A percentile compares a stretch with the other conserved stretches of the same genome.
Conservation (phyloP, 1,140 invertebrate species). For the Musca domestica region DNA sequence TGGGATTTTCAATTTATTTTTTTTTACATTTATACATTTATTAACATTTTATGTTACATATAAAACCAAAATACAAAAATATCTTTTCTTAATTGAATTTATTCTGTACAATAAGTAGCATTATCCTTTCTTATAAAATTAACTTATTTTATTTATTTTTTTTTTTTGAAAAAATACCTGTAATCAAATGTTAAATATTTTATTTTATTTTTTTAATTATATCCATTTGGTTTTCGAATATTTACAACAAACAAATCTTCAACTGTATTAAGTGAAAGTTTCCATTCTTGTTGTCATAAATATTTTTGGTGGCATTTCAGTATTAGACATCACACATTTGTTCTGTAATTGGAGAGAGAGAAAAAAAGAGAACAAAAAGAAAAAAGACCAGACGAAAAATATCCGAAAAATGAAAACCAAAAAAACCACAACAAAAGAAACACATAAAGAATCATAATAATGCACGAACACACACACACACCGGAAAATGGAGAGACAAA, state of each 20-base stretch:
- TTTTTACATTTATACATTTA: too few species aligned
- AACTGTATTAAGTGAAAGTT: background rate
- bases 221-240: background rate
- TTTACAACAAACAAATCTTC: too few species aligned
- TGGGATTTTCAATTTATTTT: too few species aligned
- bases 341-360: constrained; percentile 39
- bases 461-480: too few species aligned
- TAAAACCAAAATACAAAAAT: too few species aligned
- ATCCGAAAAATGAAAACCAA: constrained; percentile 2
- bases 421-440: too few species aligned
- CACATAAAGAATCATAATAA: too few species aligned
- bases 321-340: constrained; percentile 52
- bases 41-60: too few species aligned
- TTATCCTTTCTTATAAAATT: too few species aligned
- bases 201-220: background rate
- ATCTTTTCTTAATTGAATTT: too few species aligned
- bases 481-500: background rate
- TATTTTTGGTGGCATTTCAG: constrained; percentile 43
- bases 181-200: background rate
- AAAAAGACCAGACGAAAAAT: constrained; percentile 16
- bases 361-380: constrained; percentile 25
- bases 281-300: constrained; percentile 35
- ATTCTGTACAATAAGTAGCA: too few species aligned
- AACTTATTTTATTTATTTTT: background rate
- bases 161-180: background rate